Evolutionary conservation across 1,140 invertebrate species (phyloP), one percentile per base, ranked within the genome.

Genomic region (Brachionus calyciflorus): DNA sequence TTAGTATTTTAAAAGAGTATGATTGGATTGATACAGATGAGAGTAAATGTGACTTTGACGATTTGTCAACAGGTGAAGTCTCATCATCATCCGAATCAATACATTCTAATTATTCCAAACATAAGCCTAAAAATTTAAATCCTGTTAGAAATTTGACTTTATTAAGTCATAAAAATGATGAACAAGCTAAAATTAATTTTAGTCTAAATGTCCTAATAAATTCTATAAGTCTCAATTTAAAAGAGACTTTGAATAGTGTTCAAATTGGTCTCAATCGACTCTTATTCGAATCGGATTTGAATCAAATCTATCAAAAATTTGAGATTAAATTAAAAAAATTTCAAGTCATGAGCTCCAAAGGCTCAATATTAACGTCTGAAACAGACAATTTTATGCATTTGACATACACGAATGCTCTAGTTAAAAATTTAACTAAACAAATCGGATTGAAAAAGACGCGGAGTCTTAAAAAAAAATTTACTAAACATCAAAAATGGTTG

Each of bases 1-100:
- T 65, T 3, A 65, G 60, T 26, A 65, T 65, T 24, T 24, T 65
- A 19, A 65, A 65, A 44, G 60, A 65, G 60, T 65, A 65, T 65
- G 60, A 65, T 41, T 65, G 33, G 40, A 65, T 44, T 9, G 33
- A 41, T 19, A 65, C 40, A 37, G 60, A 65, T 24, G 60, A 65
- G 17, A 37, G 14, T 60, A 33, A 60, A 17, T 33, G 33, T 37
- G 55, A 60, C 12, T 37, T 60, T 40, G 55, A 60, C 17, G 30
- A 21, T 37, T 21, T 48, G 12, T 70, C 65, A 1, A n/a, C 65
- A 28, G 65, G 65, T 7, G 65, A 70, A 6, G 3, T 70, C 3
- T 70, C 65, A 17, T 51, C 65, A 33, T 48, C 65, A 33, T 48
- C 41, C n/a, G 41, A 48, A 24, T 70, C 65, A 0, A 60, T 37